Conservation (phyloP, 2,113 vertebrate genomes). For the Cichladusa arquata region DNA sequence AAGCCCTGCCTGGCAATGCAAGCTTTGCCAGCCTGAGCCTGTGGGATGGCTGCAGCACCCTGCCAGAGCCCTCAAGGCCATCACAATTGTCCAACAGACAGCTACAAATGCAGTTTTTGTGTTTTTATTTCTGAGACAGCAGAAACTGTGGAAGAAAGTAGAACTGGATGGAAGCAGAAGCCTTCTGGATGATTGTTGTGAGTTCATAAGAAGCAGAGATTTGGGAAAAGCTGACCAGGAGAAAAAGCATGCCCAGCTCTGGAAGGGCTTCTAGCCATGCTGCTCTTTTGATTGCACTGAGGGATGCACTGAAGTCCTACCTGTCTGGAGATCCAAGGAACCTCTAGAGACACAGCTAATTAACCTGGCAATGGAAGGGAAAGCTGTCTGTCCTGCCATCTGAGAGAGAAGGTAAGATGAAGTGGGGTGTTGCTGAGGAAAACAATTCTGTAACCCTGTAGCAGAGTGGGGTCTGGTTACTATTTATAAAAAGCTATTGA, state of each 20-base stretch:
- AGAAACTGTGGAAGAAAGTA: neutral
- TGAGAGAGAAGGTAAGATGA: neutral
- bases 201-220: neutral
- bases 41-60: neutral
- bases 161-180: neutral
- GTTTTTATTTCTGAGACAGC: neutral
- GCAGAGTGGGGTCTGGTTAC: neutral
- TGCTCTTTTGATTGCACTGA: neutral
- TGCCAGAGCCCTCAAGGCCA: neutral
- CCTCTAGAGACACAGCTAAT: neutral
- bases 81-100: neutral
- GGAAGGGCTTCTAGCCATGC: neutral
- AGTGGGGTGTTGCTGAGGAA: neutral
- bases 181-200: neutral
- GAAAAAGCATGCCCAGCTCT: neutral
- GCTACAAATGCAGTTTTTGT: neutral
- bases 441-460: neutral
- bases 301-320: neutral
- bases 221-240: neutral
- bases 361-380: neutral
- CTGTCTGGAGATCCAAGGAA: neutral
- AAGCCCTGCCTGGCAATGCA: accelerated
- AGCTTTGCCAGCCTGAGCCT: neutral
- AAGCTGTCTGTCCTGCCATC: neutral
- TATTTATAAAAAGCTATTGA: neutral